Evolutionary conservation across 2,113 vertebrate species (phyloP).

Genomic region (Tetrao urogallus): DNA sequence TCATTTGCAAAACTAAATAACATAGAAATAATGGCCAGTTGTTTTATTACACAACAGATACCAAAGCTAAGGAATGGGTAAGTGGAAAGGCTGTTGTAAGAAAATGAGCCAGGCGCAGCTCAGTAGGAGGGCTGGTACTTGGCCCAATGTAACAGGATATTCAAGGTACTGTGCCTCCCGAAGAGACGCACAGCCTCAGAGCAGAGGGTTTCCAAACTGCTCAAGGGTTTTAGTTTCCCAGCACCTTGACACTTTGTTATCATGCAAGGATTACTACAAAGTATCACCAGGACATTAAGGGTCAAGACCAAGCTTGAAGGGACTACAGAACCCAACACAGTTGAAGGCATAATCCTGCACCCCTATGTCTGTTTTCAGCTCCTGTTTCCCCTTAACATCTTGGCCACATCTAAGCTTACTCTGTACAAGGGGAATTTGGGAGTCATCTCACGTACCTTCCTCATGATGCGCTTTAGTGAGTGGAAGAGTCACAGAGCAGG

Average conservation of each 20-base stretch:
- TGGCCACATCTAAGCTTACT: neutral
- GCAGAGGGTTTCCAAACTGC: too few species aligned
- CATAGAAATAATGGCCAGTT: too few species aligned
- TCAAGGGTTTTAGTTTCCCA: slow-evolving; percentile 1
- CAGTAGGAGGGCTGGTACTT: too few species aligned
- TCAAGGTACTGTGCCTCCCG: too few species aligned
- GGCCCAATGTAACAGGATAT: too few species aligned
- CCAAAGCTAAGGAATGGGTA: too few species aligned
- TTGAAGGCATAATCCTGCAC: neutral
- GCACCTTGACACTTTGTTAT: neutral
- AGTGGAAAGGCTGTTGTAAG: too few species aligned
- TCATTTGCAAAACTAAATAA: too few species aligned
- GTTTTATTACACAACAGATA: too few species aligned
- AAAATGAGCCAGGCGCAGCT: too few species aligned
- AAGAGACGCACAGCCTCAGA: too few species aligned
- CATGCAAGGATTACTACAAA: neutral
- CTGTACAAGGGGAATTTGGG: neutral
- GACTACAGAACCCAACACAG: neutral
- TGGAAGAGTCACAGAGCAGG: too few species aligned
- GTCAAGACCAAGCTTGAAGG: neutral
- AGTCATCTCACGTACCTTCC: slow-evolving; percentile 84
- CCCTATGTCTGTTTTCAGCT: neutral
- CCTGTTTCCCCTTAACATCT: neutral
- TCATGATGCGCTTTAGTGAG: slow-evolving; percentile 9
- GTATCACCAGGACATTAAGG: fast-evolving